Evolutionary conservation across 2,113 vertebrate species (phyloP), one percentile per base, ranked within the genome.

Genomic region (Chitala chitala): DNA sequence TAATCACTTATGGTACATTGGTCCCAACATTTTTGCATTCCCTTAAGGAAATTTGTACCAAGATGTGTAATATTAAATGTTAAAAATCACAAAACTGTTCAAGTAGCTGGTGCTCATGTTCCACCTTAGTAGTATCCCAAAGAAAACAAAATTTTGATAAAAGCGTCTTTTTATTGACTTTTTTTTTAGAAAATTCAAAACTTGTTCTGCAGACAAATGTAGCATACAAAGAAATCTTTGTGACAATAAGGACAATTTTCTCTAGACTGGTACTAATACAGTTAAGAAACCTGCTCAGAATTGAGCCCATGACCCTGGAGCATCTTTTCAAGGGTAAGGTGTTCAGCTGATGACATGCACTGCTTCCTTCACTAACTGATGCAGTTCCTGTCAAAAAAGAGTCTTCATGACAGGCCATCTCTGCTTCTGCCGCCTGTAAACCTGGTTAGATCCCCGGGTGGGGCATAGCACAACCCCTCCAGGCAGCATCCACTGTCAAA

Each of bases 131-230:
- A 2, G 50, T 12, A n/a, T 7, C 17, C 29, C 24, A 51, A 50
- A 53, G 17, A 20, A 51, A 53, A 46, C 26, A 13, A 50, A 3
- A 90, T 84, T 88, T 87, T 87, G 89, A 81, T 91, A 89, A 90
- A 86, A 89, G 89, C 88, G 78, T 84, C 86, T 68, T 68, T 68
- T 68, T 68, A 68, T 68, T 87, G 59, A 63, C 20, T 54, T 79
- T 2, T 53, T 78, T 82, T 84, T 78, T 77, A 88, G 85, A 84
- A 94, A 96, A 94, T 84, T 82, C 89, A 90, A 94, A 87, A 92
- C 87, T 90, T 94, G 92, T 93, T 90, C 94, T 94, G 92, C 91
- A 92, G 93, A 96, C 93, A 90, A 91, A 94, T 93, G 93, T 87
- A 91, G 83, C 89, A 93, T 94, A 94, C 93, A 94, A 97, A 95